Evolutionary conservation across 2,113 vertebrate species (phyloP).

Genomic region (Pithys albifrons): DNA sequence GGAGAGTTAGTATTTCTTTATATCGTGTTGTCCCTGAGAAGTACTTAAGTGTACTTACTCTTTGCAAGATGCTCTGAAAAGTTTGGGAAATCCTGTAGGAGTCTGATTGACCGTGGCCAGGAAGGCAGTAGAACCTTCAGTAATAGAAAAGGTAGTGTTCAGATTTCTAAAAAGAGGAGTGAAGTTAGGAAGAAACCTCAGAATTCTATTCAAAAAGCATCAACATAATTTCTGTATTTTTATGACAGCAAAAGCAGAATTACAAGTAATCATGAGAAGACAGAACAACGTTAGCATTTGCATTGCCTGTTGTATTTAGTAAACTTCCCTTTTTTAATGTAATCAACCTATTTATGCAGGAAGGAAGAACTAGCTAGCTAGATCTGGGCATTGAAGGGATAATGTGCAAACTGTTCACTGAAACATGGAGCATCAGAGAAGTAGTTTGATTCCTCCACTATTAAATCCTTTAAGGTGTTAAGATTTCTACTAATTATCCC

Average conservation of each 20-base stretch:
- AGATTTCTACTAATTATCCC: conserved; percentile 66
- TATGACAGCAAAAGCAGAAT: background rate
- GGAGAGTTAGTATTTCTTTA: background rate
- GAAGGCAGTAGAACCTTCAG: background rate
- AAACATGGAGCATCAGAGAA: background rate
- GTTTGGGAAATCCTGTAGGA: background rate
- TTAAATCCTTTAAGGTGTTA: background rate
- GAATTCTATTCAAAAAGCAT: background rate
- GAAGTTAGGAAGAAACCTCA: background rate
- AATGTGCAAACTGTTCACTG: background rate
- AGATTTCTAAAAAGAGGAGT: background rate
- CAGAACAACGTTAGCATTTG: background rate
- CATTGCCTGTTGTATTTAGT: background rate
- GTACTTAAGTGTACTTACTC: background rate
- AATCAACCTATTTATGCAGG: background rate
- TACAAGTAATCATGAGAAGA: background rate
- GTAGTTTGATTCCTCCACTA: background rate
- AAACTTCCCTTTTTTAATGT: background rate
- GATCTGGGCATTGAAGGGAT: background rate
- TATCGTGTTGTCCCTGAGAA: background rate
- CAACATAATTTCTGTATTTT: background rate
- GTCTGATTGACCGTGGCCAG: background rate
- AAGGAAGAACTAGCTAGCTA: background rate
- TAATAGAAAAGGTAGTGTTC: background rate
- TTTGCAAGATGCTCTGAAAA: background rate